Percentiles rank a stretch among this genome's conserved stretches.
Evolutionary conservation across 2,888 invertebrate genomes (phyloP).

Genomic region (Euphydryas editha): DNA sequence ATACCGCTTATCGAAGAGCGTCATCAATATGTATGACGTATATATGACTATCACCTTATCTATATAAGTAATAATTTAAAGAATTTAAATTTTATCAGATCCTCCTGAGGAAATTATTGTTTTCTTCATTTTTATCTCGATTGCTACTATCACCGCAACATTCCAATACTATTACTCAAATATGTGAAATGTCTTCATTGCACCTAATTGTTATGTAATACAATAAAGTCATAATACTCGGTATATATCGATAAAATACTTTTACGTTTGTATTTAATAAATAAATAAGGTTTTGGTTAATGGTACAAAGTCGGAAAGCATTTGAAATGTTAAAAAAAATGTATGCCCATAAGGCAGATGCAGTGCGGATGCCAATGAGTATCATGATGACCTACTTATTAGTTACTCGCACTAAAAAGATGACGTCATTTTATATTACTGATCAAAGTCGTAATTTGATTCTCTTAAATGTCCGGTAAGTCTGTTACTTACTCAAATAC

Average conservation of each 20-base stretch:
- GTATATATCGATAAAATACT: not conserved
- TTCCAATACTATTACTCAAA: slow-evolving; percentile 52
- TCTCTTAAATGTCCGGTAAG: not conserved
- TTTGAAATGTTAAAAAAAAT: not conserved
- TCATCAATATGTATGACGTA: slow-evolving; percentile 48
- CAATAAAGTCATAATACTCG: not conserved
- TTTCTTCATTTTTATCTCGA: slow-evolving; percentile 58
- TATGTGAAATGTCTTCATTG: slow-evolving; percentile 14
- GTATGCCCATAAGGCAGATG: not conserved
- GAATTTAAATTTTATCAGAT: slow-evolving; percentile 65
- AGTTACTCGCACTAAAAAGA: slow-evolving; percentile 3
- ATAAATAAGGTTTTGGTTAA: not conserved
- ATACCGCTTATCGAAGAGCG: slow-evolving; percentile 42
- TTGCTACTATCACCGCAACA: slow-evolving; percentile 58
- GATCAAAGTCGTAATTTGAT: slow-evolving; percentile 2
- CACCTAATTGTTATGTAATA: slow-evolving; percentile 16
- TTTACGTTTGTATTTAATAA: not conserved
- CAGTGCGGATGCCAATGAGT: slow-evolving; percentile 15
- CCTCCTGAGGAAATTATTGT: slow-evolving; percentile 55
- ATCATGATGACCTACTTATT: slow-evolving; percentile 25
- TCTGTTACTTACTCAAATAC: not conserved
- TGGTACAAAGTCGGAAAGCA: not conserved
- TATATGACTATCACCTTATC: slow-evolving; percentile 46
- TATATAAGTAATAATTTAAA: slow-evolving; percentile 62
- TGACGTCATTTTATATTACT: not conserved